These are phyloP conservation scores for Phasianus colchicus DNA, from an alignment of 2,113 vertebrate genomes.

Conservation along the genomic window DNA sequence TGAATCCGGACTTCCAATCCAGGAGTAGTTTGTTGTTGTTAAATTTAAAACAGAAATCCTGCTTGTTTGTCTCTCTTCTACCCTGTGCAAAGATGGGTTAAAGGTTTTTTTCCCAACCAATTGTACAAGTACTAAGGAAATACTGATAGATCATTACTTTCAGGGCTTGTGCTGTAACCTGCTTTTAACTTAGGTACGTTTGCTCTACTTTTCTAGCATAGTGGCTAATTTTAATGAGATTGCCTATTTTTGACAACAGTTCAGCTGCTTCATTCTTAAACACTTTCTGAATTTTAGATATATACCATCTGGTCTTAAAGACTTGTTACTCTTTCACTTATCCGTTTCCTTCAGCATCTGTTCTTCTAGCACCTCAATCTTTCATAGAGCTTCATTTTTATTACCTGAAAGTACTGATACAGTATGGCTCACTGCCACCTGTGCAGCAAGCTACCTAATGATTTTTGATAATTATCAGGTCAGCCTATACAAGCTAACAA, in stretches of 20 bases:
- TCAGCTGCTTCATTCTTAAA: constrained; percentile 68
- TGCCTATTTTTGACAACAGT: constrained; percentile 41
- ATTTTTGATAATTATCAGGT: constrained; percentile 1
- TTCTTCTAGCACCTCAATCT: constrained; percentile 9
- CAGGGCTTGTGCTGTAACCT: background rate
- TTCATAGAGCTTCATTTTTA: background rate
- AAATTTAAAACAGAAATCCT: background rate
- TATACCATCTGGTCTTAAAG: constrained; percentile 53
- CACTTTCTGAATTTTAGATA: constrained; percentile 42
- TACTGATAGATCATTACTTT: background rate
- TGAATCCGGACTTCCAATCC: background rate
- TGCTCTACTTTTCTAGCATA: constrained; percentile 57
- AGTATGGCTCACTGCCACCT: background rate
- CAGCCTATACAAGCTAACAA: background rate
- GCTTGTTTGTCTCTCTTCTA: background rate
- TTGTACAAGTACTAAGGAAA: background rate
- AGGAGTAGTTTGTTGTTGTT: background rate
- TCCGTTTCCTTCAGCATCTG: constrained; percentile 41
- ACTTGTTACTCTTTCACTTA: constrained; percentile 68
- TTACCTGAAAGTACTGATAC: constrained; percentile 34
- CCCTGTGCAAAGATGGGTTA: background rate
- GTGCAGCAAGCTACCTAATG: constrained; percentile 9
- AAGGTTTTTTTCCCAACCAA: background rate
- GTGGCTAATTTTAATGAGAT: constrained; percentile 64
- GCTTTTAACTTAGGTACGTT: constrained; percentile 40